A percentile compares a stretch with the other conserved stretches of the same genome.
Evolutionary conservation across 2,113 vertebrate genomes (phyloP).

Genomic region (Poeciliopsis prolifica): DNA sequence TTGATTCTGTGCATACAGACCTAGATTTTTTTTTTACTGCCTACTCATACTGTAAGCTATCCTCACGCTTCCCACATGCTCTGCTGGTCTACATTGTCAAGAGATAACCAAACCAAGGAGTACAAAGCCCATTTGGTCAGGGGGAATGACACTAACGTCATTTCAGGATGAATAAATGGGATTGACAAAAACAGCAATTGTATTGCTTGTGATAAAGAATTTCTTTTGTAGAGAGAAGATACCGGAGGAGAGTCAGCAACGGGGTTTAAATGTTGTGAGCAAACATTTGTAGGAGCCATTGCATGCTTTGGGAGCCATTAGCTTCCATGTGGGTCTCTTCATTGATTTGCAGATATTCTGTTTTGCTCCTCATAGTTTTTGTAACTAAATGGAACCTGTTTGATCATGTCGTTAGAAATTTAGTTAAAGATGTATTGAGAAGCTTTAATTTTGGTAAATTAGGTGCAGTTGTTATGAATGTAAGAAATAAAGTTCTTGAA

Average conservation of each 20-base stretch:
- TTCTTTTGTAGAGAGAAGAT: conserved; percentile 3
- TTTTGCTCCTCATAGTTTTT: conserved; percentile 27
- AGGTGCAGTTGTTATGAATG: too few species aligned
- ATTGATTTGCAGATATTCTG: conserved; percentile 54
- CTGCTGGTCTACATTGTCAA: conserved; percentile 8
- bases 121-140: conserved; percentile 9
- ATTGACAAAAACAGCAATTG: conserved; percentile 27
- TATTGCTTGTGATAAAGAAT: conserved; percentile 23
- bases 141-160: conserved; percentile 14
- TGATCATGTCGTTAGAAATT: too few species aligned
- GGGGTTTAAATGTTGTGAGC: conserved; percentile 37
- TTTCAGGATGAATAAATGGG: conserved; percentile 23
- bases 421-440: too few species aligned
- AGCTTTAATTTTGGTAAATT: too few species aligned
- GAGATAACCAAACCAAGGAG: conserved; percentile 13
- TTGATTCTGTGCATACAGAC: not conserved
- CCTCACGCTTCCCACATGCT: not conserved
- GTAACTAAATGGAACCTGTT: conserved; percentile 8
- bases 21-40: not conserved
- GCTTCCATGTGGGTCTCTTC: conserved; percentile 44
- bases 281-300: conserved; percentile 60
- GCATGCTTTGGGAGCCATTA: conserved; percentile 59
- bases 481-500: too few species aligned
- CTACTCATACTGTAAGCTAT: not conserved
- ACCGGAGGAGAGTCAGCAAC: not conserved